Base-by-base conservation (phyloP, 1,140 invertebrate genomes). In the Brachionus paranguensis region DNA sequence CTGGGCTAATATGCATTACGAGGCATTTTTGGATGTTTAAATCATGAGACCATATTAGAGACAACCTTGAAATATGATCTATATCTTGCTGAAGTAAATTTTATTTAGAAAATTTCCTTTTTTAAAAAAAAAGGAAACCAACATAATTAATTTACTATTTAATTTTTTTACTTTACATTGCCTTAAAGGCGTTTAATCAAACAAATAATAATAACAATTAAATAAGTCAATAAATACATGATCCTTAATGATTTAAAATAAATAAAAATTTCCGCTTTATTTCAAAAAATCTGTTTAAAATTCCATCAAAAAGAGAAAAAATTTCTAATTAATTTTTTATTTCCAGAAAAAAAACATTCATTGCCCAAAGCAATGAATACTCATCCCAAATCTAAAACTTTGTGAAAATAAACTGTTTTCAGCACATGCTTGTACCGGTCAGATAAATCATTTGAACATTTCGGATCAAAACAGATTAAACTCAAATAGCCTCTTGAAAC, bases 401-500 rank as follows among this genome's bases (percentile, higher is more conserved):
- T n/a, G 29, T 41, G n/a, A 72, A 72, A 72, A 72, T n/a, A 72
- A 72, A 72, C 68, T n/a, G 68, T 41, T 41, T 33, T 41, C 7
- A 72, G 37, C 33, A 72, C n/a, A 72, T 55, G 53, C 6, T 11
- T 41, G 17, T 41, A 41, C 14, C 65, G 65, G 47, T 6, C 1
- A 50, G 3, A 12, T 17, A 47, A 47, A 47, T 17, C 17, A 11
- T 17, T 55, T 55, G 53, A 17, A 55, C 37, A 72, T 24, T 27
- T 68, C 17, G 14, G 68, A 45, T 72, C 68, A 72, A 72, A 17
- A 72, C 12, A 41, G 68, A 72, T 72, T 72, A 72, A 41, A 72
- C 10, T 72, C 41, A 70, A 70, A 70, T 29, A 33, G 65, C 65
- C 65, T 33, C 65, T 70, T 70, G 65, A 70, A 70, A 70, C 5